A percentile compares a stretch with the other conserved stretches of the same genome.
Conservation (phyloP, 2,888 invertebrate species). For the Phorcus lineatus region DNA sequence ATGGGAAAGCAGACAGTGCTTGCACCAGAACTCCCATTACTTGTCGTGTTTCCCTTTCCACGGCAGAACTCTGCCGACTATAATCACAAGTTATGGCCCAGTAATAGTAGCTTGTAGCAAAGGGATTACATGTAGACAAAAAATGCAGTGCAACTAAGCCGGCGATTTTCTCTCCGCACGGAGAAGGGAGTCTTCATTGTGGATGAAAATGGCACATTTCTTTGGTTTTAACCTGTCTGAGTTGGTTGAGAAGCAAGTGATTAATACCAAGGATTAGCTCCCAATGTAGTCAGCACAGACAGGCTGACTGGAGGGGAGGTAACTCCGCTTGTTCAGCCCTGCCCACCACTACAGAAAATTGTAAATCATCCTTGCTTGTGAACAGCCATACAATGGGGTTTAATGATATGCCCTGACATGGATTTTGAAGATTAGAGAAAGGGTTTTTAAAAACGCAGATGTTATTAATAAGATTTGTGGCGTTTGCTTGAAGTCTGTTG, state of each 20-base stretch:
- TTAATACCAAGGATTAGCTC: not conserved
- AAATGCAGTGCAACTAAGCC: not conserved
- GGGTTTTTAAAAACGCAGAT: no score
- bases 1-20: no score
- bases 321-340: no score
- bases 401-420: no score
- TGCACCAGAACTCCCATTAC: no score
- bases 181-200: not conserved
- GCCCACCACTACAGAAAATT: no score
- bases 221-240: slow-evolving; percentile 5
- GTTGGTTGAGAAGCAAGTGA: not conserved
- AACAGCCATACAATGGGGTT: no score
- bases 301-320: no score
- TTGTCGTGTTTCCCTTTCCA: not conserved
- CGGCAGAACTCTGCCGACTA: not conserved
- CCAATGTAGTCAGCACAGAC: not conserved
- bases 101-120: not conserved
- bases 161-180: not conserved
- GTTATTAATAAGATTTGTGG: no score
- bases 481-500: no score
- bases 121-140: not conserved
- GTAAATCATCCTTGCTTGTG: no score
- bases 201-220: not conserved
- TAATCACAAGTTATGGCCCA: not conserved
- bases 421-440: no score